These are phyloP conservation scores for Periparus ater DNA, from an alignment of 2,797 vertebrate species.

Conservation along the genomic window DNA sequence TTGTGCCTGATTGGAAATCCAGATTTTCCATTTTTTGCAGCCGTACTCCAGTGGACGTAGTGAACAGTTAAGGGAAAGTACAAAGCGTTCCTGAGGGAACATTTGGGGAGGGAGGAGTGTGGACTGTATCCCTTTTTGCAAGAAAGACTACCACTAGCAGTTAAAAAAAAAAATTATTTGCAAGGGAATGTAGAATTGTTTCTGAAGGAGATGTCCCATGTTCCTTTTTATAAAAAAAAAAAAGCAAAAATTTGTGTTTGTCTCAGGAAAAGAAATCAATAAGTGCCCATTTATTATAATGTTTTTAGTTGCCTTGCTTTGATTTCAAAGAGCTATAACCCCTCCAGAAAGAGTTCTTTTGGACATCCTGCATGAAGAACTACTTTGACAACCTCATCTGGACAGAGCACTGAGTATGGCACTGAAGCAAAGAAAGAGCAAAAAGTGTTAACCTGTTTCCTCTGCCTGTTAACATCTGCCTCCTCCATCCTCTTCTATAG, in stretches of 20 bases:
- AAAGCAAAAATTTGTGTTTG: background rate
- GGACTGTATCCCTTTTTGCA: background rate
- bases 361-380: background rate
- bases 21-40: constrained; percentile 28
- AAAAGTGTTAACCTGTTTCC: background rate
- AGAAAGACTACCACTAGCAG: background rate
- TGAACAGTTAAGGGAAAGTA: constrained; percentile 35
- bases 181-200: background rate
- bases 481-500: background rate
- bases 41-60: background rate
- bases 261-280: background rate
- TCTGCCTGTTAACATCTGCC: background rate
- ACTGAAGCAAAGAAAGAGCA: background rate
- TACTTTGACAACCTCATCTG: background rate
- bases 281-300: background rate
- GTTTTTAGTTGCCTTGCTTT: background rate
- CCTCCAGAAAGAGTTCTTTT: background rate
- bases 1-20: constrained; percentile 26
- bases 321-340: background rate
- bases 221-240: background rate
- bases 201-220: background rate
- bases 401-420: background rate
- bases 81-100: background rate
- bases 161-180: background rate
- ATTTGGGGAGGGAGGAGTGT: background rate